A percentile compares a stretch with the other conserved stretches of the same genome.
These are phyloP conservation scores for Sitta europaea DNA, from an alignment of 2,113 vertebrate genomes.

Conservation along the genomic window DNA sequence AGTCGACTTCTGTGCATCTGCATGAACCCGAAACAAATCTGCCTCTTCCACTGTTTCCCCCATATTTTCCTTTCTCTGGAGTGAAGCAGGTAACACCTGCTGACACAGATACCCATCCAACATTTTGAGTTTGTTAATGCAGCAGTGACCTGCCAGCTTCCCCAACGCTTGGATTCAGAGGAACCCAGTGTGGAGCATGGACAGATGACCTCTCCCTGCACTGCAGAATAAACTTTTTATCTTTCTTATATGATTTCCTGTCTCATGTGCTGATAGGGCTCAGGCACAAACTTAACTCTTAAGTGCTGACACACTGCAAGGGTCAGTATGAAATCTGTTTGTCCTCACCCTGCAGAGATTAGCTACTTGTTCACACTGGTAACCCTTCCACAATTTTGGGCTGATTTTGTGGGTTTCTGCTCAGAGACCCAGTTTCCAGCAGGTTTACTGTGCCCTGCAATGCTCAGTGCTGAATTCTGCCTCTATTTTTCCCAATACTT, in stretches of 20 bases:
- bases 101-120: neutral
- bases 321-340: neutral
- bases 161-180: neutral
- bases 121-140: rapidly evolving
- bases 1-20: neutral
- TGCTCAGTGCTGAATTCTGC: neutral
- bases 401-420: neutral
- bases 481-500: neutral
- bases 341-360: neutral
- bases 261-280: neutral
- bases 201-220: neutral
- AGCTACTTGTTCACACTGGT: neutral
- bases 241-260: neutral
- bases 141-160: neutral
- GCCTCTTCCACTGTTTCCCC: neutral
- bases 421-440: neutral
- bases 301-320: neutral
- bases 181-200: neutral
- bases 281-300: neutral
- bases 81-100: neutral
- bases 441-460: neutral
- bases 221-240: neutral
- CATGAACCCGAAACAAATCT: neutral
- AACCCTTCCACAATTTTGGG: rapidly evolving
- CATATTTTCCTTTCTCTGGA: neutral